These are phyloP conservation scores for Drosophila ficusphila DNA, from an alignment of 1,140 invertebrate genomes.

Conservation along the genomic window DNA sequence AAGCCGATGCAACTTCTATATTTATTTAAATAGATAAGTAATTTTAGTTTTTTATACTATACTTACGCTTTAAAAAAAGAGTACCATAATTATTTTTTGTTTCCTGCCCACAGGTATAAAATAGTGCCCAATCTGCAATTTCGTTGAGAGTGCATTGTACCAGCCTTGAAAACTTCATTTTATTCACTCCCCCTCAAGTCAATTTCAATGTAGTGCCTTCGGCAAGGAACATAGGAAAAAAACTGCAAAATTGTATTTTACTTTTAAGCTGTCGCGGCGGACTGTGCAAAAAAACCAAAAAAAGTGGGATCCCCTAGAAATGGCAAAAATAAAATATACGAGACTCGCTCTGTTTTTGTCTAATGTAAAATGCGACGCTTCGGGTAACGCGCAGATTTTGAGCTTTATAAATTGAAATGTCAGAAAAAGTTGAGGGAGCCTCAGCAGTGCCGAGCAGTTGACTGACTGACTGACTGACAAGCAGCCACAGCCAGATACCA, in stretches of 20 bases:
- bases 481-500: constrained; percentile 45
- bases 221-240: constrained; percentile 38
- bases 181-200: constrained; percentile 39
- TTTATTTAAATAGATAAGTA: neutral
- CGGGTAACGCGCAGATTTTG: constrained; percentile 77
- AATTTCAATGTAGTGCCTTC: constrained; percentile 65
- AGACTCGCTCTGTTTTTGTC: constrained; percentile 50
- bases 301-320: constrained; percentile 1
- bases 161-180: constrained; percentile 13
- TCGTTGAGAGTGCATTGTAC: constrained; percentile 15
- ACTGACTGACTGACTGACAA: constrained; percentile 53
- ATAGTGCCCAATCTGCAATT: neutral
- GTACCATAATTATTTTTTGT: neutral
- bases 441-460: constrained; percentile 39
- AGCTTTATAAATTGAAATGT: constrained; percentile 83
- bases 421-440: constrained; percentile 74
- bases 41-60: neutral
- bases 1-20: neutral
- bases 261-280: constrained; percentile 56
- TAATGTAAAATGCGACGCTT: constrained; percentile 72
- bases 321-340: constrained; percentile 27
- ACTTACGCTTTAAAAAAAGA: too few relatives aligned
- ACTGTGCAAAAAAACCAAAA: constrained; percentile 19
- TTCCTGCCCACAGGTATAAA: neutral
- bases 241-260: constrained; percentile 71